Percentiles rank a stretch among this genome's conserved stretches.
Evolutionary conservation across 2,888 invertebrate genomes (phyloP).

Genomic region (Cecidostiba fungosa): DNA sequence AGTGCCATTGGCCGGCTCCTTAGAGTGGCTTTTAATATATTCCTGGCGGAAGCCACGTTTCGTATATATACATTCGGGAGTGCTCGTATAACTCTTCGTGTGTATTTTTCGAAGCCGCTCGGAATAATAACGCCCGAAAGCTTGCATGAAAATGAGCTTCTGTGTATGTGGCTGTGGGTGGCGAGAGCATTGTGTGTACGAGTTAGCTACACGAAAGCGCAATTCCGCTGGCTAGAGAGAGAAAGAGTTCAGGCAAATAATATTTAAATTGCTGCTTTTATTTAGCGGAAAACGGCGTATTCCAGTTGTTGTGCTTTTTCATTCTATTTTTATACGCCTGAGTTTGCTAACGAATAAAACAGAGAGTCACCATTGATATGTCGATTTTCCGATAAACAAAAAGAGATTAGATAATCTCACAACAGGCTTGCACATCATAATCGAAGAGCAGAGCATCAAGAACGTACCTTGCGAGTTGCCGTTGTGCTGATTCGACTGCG

Average conservation of each 20-base stretch:
- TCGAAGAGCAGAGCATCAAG: neutral
- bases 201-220: neutral
- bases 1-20: neutral
- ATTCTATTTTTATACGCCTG: neutral
- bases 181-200: neutral
- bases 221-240: neutral
- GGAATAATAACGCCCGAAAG: conserved; percentile 11
- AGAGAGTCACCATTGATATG: no score
- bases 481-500: conserved; percentile 68
- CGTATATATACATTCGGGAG: neutral
- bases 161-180: neutral
- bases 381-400: no score
- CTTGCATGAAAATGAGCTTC: neutral
- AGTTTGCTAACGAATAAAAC: no score
- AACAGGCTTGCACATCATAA: neutral
- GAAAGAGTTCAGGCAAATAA: neutral
- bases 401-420: no score
- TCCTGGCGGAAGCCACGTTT: neutral
- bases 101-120: neutral
- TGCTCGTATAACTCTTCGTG: neutral
- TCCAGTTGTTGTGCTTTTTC: neutral
- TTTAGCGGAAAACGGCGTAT: neutral
- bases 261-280: neutral
- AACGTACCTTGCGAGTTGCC: conserved; percentile 77
- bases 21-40: conserved; percentile 37